Base-by-base conservation (phyloP, 2,113 vertebrate species). In the Dipodomys ordii region DNA sequence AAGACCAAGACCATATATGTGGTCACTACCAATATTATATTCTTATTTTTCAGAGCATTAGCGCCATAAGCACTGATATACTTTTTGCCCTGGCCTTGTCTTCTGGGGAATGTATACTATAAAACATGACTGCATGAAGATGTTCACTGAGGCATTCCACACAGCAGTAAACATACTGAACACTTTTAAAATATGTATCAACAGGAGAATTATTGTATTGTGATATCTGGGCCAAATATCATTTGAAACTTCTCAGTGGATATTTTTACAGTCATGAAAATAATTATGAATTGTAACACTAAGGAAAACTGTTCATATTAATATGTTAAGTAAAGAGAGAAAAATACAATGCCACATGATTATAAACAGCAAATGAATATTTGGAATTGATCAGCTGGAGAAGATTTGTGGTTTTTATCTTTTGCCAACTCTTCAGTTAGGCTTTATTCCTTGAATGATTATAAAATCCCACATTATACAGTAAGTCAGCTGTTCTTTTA, bases 381-480 rank as follows among this genome's bases (percentile, higher is more conserved):
- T 22, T 73, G 44, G 72, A 88, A 83, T 49, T 39, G 35, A 44
- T 78, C 11, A 44, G 22, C 18, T n/a, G 19, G 30, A 13, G 60
- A 79, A 67, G 35, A 91, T n/a, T 71, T 60, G 46, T 19, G 11
- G 27, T 60, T 89, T 44, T 39, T 25, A 73, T 71, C 18, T 94
- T 90, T 88, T 87, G 27, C 28, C 72, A 69, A 49, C 69, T 88
- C 87, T 92, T 88, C 35, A 87, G 68, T 91, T 65, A 23, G 25
- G 39, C 69, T 82, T 94, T 20, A 39, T 93, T 80, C 30, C 89
- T 87, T 81, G 46, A 11, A n/a, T 84, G 27, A 90, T 73, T 92
- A 71, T 73, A 90, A 96, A 85, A 64, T 4, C 25, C 60, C 32
- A 77, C 12, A 9, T 87, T 93, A 25, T 89, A 67, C 39, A 93